Evolutionary conservation across 1,140 invertebrate species (phyloP), one percentile per base, ranked within the genome.

Genomic region (Campoletis sonorensis): DNA sequence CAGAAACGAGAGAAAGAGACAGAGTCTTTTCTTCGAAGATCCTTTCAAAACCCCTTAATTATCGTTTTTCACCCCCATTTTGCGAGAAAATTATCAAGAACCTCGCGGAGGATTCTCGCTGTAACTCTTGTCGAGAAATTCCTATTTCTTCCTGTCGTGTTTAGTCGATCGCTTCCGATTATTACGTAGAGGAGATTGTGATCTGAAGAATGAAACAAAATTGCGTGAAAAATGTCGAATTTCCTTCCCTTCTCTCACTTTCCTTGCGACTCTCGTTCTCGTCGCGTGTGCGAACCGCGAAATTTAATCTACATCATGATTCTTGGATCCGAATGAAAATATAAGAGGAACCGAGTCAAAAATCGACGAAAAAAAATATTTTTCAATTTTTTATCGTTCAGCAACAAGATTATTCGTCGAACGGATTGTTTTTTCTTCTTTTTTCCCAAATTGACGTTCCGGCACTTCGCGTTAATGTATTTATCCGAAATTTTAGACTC

Each of bases 161-260:
- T 21, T n/a, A 58, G 26, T 26, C 21, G 61, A 23, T 67, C 61
- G 71, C 71, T 73, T 51, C 45, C 18, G 71, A 33, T 73, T 73
- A 73, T n/a, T 51, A 73, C 71, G 27, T 33, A 73, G 71, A 33
- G 23, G 33, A 73, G 27, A 37, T 16, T 73, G 15, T 58, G 15
- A 51, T 73, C 33, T 40, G 71, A 45, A 73, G 45, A 45, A 73
- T 51, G 33, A 51, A 73, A 51, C 71, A 45, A 27, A 67, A 67
- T 67, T 67, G 61, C 23, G 23, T 67, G 30, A 67, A 67, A 67
- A 67, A 67, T 33, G 30, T 33, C 30, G 30, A 4, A 58, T 67
- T 30, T 30, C 45, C 67, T 49, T 78, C 70, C 45, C 26, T 79
- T 72, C 81, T 81, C 26, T 11, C 3, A n/a, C 21, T 79, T 71